Conservation (phyloP, 30 jellyfish, hydroid and myxozoan species). For the Turritopsis dohrnii region DNA sequence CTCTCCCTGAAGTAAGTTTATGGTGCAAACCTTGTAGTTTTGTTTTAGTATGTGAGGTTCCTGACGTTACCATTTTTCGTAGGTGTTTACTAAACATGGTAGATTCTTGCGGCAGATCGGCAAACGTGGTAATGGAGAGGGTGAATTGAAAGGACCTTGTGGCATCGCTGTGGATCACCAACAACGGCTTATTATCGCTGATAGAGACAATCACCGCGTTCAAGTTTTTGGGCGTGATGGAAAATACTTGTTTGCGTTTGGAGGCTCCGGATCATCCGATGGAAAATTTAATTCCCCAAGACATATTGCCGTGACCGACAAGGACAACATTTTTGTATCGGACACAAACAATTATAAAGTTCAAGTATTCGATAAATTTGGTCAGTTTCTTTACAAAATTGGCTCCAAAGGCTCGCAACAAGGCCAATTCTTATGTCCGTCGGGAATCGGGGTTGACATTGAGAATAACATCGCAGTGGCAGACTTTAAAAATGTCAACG, state of each 20-base stretch:
- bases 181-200: conserved; percentile 80
- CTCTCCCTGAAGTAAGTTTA: too few species aligned
- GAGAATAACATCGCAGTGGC: conserved; percentile 86
- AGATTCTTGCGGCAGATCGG: conserved; percentile 64
- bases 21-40: too few species aligned
- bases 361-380: conserved; percentile 61
- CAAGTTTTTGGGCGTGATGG: conserved; percentile 78
- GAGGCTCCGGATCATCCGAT: conserved; percentile 83
- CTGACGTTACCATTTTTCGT: not conserved
- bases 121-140: conserved; percentile 82
- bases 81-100: conserved; percentile 76
- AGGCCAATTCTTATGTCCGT: conserved; percentile 94
- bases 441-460: conserved; percentile 85
- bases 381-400: conserved; percentile 53
- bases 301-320: conserved; percentile 63
- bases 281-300: conserved; percentile 93
- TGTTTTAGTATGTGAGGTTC: too few species aligned
- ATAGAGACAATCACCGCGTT: conserved; percentile 87
- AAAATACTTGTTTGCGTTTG: conserved; percentile 60
- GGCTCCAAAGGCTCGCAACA: conserved; percentile 86
- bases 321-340: conserved; percentile 56
- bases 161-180: conserved; percentile 72
- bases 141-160: conserved; percentile 88
- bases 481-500: conserved; percentile 83
- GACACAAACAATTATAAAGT: conserved; percentile 87